Conservation (phyloP, 2,797 vertebrate genomes). For the Poeciliopsis presidionis region DNA sequence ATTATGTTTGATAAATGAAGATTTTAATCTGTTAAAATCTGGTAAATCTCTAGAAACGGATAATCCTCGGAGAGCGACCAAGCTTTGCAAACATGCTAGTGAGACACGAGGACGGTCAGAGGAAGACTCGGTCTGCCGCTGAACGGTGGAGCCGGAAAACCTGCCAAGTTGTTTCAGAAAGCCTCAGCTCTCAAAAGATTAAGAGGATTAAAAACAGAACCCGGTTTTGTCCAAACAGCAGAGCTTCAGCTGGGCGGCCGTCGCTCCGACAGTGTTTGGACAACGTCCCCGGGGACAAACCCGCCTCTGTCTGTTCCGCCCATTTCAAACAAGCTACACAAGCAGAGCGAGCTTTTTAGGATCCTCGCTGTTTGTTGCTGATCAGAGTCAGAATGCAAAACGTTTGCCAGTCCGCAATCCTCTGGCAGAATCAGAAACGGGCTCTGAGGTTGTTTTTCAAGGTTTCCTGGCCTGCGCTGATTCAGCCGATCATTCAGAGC, state of each 20-base stretch:
- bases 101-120: slow-evolving; percentile 9
- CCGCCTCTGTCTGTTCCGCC: slow-evolving; percentile 23
- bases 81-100: slow-evolving; percentile 14
- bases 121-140: slow-evolving; percentile 19
- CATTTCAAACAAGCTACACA: slow-evolving; percentile 31
- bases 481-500: slow-evolving; percentile 6
- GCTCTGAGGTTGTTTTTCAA: background rate
- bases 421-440: slow-evolving; percentile 11
- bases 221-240: slow-evolving; percentile 58
- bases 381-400: slow-evolving; percentile 23
- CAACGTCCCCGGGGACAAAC: slow-evolving; percentile 35
- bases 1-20: slow-evolving; percentile 1
- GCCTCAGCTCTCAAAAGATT: slow-evolving; percentile 62
- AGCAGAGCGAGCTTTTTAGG: slow-evolving; percentile 20
- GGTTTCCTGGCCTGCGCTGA: slow-evolving; percentile 14
- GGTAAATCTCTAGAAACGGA: slow-evolving; percentile 18
- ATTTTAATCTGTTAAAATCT: background rate
- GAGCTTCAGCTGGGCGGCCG: slow-evolving; percentile 44
- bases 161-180: slow-evolving; percentile 66
- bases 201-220: slow-evolving; percentile 66
- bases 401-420: slow-evolving; percentile 27
- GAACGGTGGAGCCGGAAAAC: slow-evolving; percentile 42
- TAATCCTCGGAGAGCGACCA: slow-evolving; percentile 12
- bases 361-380: slow-evolving; percentile 26
- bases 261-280: slow-evolving; percentile 49